phyloP scores from a whole-genome alignment of 2,113 vertebrate genomes.

The Rhabdornis inornatus region DNA sequence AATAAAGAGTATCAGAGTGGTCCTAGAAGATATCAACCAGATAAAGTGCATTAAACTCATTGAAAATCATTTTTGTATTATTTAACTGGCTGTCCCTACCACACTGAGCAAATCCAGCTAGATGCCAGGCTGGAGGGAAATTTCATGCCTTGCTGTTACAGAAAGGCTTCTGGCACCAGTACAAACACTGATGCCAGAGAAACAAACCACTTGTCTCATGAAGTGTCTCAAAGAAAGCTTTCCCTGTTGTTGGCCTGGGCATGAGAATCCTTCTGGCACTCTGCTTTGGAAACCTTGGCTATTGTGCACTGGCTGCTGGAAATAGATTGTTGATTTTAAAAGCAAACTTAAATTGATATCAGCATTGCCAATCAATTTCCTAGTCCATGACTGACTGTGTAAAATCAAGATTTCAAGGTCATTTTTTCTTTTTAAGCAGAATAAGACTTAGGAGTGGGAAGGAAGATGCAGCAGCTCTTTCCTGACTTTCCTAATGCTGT shows the following conservation, averaged over 20 bases:
- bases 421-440: background rate
- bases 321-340: background rate
- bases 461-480: background rate
- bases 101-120: background rate
- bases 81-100: background rate
- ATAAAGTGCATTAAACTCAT: accelerated
- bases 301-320: background rate
- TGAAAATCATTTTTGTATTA: background rate
- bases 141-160: constrained; percentile 19
- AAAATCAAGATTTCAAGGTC: background rate
- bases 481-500: background rate
- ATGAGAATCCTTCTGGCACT: background rate
- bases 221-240: background rate
- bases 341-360: background rate
- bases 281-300: background rate
- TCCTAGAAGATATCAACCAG: background rate
- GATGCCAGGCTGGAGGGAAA: background rate
- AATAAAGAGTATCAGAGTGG: background rate
- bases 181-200: background rate
- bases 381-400: background rate
- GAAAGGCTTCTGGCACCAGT: background rate
- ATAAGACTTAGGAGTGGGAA: background rate
- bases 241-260: background rate
- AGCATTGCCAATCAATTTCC: background rate
- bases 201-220: background rate